Conservation (phyloP, 2,797 vertebrate species). For the Premnoplex brunnescens region DNA sequence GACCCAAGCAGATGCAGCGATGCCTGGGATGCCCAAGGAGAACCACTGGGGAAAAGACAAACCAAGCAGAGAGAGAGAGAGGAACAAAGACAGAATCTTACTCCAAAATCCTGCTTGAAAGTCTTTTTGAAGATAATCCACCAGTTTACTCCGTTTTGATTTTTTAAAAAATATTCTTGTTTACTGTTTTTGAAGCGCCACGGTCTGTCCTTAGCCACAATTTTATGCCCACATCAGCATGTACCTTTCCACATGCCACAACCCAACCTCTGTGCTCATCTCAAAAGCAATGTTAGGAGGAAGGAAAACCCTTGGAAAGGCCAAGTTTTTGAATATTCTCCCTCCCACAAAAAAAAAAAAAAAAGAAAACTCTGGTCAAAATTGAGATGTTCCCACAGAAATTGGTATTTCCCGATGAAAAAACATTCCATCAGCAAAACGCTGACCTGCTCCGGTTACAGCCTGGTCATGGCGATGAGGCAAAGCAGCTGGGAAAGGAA, state of each 20-base stretch:
- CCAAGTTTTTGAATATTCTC: background rate
- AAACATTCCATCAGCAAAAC: constrained; percentile 56
- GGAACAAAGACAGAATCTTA: background rate
- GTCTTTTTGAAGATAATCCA: background rate
- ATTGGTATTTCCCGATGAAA: constrained; percentile 43
- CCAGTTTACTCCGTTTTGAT: background rate
- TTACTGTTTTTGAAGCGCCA: rapidly evolving
- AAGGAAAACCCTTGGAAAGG: background rate
- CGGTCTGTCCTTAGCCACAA: background rate
- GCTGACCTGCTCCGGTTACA: constrained; percentile 50
- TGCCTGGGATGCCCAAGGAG: background rate
- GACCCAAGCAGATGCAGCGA: rapidly evolving
- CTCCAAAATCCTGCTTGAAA: background rate
- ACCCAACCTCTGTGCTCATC: background rate
- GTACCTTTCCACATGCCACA: background rate
- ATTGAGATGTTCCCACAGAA: constrained; percentile 65
- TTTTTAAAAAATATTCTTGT: background rate
- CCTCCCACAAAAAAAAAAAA: no score
- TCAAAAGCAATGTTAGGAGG: background rate
- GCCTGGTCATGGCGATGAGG: constrained; percentile 60
- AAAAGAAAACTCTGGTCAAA: background rate
- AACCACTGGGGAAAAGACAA: background rate
- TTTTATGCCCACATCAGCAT: background rate
- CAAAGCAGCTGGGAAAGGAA: constrained; percentile 64
- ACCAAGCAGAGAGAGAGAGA: background rate